Conservation (phyloP, 2,113 vertebrate species). For the Asarcornis scutulata region DNA sequence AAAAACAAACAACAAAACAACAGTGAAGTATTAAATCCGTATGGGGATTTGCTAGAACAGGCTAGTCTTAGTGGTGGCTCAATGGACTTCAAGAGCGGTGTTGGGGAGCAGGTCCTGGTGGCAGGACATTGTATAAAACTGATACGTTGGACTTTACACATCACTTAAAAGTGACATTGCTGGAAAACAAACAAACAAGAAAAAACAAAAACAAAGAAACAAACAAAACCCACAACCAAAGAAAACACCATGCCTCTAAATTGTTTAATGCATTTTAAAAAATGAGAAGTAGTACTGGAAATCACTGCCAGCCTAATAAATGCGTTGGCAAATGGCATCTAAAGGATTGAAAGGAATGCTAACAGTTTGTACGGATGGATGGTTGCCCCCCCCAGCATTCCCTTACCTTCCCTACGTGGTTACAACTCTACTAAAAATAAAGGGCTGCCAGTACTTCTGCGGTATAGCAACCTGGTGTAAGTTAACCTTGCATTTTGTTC, state of each 20-base stretch:
- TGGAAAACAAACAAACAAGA: neutral
- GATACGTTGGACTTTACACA: neutral
- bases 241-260: neutral
- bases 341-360: neutral
- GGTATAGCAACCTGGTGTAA: neutral
- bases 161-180: neutral
- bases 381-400: neutral
- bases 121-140: neutral
- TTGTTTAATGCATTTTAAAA: neutral
- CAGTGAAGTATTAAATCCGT: neutral
- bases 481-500: neutral
- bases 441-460: neutral
- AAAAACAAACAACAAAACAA: neutral
- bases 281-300: neutral
- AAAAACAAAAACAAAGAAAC: neutral
- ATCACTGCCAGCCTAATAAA: neutral
- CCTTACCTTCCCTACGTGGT: neutral
- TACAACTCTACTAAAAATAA: neutral
- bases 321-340: neutral
- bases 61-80: neutral
- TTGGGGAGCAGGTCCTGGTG: neutral
- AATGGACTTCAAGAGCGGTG: neutral
- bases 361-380: neutral
- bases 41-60: neutral
- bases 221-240: no score